phyloP scores from a whole-genome alignment of 2,797 vertebrate species.

The Erpetoichthys calabaricus region DNA sequence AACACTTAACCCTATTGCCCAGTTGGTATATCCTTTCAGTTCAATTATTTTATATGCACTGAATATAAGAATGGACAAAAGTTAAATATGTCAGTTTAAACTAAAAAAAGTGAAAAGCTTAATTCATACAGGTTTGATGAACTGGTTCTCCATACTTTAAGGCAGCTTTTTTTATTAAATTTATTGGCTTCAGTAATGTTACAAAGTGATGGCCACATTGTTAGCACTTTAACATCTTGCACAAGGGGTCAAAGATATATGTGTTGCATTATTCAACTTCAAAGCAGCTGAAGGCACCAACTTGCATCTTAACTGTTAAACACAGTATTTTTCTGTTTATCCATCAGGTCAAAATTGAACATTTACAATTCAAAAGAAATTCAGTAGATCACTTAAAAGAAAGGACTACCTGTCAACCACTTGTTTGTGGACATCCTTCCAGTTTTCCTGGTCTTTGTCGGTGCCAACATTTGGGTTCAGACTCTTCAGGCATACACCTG shows the following conservation, averaged over 20 bases:
- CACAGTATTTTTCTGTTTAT: too few species aligned
- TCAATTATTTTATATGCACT: conserved; percentile 93
- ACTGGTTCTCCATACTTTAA: background rate
- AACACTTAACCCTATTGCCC: conserved; percentile 91
- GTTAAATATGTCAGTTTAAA: background rate
- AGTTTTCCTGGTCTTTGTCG: conserved; percentile 68
- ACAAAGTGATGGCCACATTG: too few species aligned
- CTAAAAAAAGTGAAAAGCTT: background rate
- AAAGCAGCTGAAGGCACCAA: too few species aligned
- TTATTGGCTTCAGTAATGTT: too few species aligned
- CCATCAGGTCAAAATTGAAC: too few species aligned
- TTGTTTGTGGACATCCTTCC: conserved; percentile 81
- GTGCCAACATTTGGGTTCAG: conserved; percentile 78
- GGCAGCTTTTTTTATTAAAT: background rate
- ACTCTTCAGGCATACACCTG: conserved; percentile 78
- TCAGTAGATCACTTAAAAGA: too few species aligned
- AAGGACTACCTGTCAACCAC: conserved; percentile 75
- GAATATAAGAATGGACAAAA: conserved; percentile 10
- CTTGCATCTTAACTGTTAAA: too few species aligned
- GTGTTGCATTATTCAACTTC: too few species aligned
- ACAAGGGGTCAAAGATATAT: too few species aligned
- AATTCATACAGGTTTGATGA: too few species aligned
- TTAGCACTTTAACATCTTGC: too few species aligned
- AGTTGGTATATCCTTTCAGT: conserved; percentile 94
- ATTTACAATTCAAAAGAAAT: too few species aligned